These are phyloP conservation scores for Leptothorax acervorum DNA, from an alignment of 2,888 invertebrate species.

Conservation along the genomic window DNA sequence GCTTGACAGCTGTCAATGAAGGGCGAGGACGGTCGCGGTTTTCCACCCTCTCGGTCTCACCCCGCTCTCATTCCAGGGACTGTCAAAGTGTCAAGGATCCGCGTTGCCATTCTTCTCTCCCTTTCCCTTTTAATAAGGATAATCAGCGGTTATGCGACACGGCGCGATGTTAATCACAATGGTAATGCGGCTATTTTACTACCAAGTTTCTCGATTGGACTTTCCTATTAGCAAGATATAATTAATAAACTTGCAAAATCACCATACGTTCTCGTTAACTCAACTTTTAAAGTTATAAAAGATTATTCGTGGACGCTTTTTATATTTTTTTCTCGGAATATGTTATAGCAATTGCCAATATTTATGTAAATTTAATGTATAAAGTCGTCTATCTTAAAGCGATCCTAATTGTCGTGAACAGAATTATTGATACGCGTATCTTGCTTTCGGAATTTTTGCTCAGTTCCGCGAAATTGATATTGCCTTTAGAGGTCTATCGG, in stretches of 20 bases:
- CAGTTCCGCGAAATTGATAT: neutral
- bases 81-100: slow-evolving; percentile 79
- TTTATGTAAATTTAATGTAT: neutral
- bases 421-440: neutral
- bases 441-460: neutral
- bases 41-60: slow-evolving; percentile 58
- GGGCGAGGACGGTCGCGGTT: slow-evolving; percentile 71
- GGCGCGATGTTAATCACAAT: slow-evolving; percentile 28
- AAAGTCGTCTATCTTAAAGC: neutral
- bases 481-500: neutral
- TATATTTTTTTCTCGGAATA: neutral
- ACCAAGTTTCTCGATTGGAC: neutral
- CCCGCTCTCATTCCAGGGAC: slow-evolving; percentile 66
- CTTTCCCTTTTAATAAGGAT: neutral
- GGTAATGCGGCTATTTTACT: slow-evolving; percentile 22
- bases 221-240: neutral
- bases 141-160: slow-evolving; percentile 35
- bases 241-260: slow-evolving; percentile 10
- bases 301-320: neutral
- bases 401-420: neutral
- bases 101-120: slow-evolving; percentile 66
- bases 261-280: neutral
- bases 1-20: slow-evolving; percentile 82
- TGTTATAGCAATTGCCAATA: neutral
- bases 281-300: neutral